Percentiles rank a stretch among this genome's conserved stretches.
Conservation (phyloP, 2,797 vertebrate genomes). For the Lutjanus campechanus region DNA sequence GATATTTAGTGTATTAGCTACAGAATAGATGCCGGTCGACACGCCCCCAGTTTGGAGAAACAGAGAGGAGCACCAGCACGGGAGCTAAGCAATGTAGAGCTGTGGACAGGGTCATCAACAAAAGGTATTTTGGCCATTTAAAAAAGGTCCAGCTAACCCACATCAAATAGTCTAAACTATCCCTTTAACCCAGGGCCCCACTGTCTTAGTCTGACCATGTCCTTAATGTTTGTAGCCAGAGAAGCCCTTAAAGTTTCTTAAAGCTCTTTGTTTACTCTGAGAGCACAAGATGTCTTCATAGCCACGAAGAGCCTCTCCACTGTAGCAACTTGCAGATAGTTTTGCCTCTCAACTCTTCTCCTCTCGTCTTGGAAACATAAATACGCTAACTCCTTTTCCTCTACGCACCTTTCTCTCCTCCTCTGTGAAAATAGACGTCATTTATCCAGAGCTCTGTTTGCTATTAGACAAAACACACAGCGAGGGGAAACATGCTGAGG, state of each 20-base stretch:
- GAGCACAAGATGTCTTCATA: neutral
- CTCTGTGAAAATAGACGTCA: slow-evolving; percentile 6
- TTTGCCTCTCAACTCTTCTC: neutral
- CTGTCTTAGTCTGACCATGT: neutral
- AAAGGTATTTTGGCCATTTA: too few relatives aligned
- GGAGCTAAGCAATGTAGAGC: too few relatives aligned
- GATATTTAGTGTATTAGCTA: too few relatives aligned
- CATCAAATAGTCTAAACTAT: too few relatives aligned
- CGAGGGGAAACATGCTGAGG: slow-evolving; percentile 22
- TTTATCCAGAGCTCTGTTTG: slow-evolving; percentile 42
- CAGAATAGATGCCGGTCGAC: too few relatives aligned
- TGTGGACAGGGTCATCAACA: too few relatives aligned
- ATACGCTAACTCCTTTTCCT: neutral
- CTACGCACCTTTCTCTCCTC: neutral
- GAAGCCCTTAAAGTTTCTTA: neutral
- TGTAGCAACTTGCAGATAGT: neutral
- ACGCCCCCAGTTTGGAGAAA: too few relatives aligned
- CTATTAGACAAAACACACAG: slow-evolving; percentile 35
- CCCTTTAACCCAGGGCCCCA: neutral
- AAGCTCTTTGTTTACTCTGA: slow-evolving; percentile 21
- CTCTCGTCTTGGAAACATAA: neutral
- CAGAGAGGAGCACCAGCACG: too few relatives aligned
- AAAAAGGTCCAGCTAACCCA: too few relatives aligned
- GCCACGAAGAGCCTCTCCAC: neutral
- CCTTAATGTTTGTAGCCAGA: neutral